Evolutionary conservation across 2,113 vertebrate species (phyloP).

Genomic region (Aegithalos caudatus): DNA sequence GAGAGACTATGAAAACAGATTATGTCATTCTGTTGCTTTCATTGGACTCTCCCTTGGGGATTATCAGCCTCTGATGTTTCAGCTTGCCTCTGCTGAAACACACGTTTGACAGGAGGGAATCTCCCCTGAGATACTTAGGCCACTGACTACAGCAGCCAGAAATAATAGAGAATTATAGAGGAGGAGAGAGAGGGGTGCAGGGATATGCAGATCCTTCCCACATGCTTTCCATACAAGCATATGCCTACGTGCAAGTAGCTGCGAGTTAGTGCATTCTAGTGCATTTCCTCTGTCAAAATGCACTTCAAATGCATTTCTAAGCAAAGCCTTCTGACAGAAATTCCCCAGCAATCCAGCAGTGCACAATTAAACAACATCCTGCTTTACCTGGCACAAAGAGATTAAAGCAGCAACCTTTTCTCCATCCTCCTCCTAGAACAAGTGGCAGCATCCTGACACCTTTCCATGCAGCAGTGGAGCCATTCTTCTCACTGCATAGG

Average conservation of each 20-base stretch:
- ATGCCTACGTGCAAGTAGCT: background rate
- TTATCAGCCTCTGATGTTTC: constrained; percentile 43
- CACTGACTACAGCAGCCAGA: constrained; percentile 7
- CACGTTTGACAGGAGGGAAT: background rate
- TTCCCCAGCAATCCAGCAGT: background rate
- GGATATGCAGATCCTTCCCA: background rate
- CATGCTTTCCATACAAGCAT: accelerated
- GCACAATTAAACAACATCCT: background rate
- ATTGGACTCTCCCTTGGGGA: constrained; percentile 11
- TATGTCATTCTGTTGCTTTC: constrained; percentile 19
- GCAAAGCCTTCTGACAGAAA: background rate
- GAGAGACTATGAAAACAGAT: constrained; percentile 1
- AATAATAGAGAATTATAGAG: background rate
- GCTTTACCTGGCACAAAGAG: background rate
- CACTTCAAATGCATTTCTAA: background rate
- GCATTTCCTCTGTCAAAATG: background rate
- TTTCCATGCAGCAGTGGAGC: background rate
- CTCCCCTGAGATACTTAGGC: background rate
- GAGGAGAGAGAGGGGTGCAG: background rate
- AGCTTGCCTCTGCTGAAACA: constrained; percentile 26
- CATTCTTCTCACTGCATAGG: background rate
- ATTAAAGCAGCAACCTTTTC: background rate
- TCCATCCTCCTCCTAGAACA: background rate
- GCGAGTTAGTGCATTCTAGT: background rate
- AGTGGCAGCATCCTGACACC: background rate